Evolutionary conservation across 1,140 invertebrate genomes (phyloP), one percentile per base, ranked within the genome.

Genomic region (Listronotus oregonensis): DNA sequence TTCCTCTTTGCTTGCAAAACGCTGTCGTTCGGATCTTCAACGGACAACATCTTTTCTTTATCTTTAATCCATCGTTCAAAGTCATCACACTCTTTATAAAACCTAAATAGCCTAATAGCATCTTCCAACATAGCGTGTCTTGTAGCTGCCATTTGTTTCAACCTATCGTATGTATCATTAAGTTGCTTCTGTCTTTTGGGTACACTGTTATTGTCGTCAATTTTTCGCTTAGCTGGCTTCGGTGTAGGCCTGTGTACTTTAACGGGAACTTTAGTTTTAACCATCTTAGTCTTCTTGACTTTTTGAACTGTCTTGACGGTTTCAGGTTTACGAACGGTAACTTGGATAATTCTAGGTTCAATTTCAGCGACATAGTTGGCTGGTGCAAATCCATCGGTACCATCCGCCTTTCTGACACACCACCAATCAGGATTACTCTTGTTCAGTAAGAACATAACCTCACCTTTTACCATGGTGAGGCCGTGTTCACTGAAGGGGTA

Each of bases 391-490:
- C 97, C 97, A 75, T 98, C 96, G 0, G 87, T 86, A 0, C 95
- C 92, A 75, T 95, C 94, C 0, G 87, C 85, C 82, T 96, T 97
- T 11, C 95, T 83, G 5, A 98, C 92, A 72, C 93, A 94, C 97
- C 97, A 99, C 97, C 97, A 99, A 79, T 99, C 97, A 0, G 89
- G 86, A 79, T 98, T 99, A 0, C 94, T 97, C 81, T 97, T 96
- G 73, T 91, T 94, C 47, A 98, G 83, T 1, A 99, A 82, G 72
- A 96, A 90, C 91, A 99, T 94, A 71, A 91, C 88, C 81, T 97
- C 95, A 60, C 93, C 94, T 81, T 98, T 98, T 5, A 82, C 82
- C 85, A 97, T 94, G 18, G 88, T 86, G 82, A 98, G 94, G n/a
- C 94, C 95, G 75, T 97, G 93, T 0, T 95, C 96, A 68, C 85